These are phyloP conservation scores for Sesamia inferens DNA, from an alignment of 2,888 invertebrate genomes.

Conservation along the genomic window DNA sequence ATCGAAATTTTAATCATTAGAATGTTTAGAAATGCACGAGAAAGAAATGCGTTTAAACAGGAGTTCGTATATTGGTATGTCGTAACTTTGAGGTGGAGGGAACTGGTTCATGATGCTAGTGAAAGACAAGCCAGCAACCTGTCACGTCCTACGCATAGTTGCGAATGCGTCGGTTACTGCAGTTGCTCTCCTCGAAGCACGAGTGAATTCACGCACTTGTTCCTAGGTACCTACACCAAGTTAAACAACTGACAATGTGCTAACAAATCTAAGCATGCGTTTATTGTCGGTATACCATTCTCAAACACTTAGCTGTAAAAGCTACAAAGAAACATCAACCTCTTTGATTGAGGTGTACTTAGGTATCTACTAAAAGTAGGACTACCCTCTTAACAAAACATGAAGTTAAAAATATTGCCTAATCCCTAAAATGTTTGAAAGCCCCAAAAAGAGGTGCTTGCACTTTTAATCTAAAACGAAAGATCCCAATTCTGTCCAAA, in stretches of 20 bases:
- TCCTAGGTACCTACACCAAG: constrained; percentile 43
- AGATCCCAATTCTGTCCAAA: constrained; percentile 56
- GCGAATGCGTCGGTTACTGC: constrained; percentile 53
- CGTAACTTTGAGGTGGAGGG: constrained; percentile 36
- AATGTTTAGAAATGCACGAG: constrained; percentile 49
- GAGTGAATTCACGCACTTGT: constrained; percentile 38
- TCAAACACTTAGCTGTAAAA: constrained; percentile 9
- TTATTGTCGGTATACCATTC: constrained; percentile 5
- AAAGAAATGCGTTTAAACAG: constrained; percentile 54
- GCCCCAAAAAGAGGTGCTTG: constrained; percentile 35
- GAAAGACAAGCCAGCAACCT: constrained; percentile 60
- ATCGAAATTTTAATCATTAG: constrained; percentile 45
- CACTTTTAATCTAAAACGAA: constrained; percentile 52
- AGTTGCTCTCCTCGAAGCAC: constrained; percentile 26
- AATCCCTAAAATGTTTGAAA: constrained; percentile 22
- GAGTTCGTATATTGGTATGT: constrained; percentile 43
- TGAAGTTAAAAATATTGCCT: constrained; percentile 26
- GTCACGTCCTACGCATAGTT: constrained; percentile 61
- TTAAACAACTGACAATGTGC: constrained; percentile 41
- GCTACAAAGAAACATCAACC: constrained; percentile 10
- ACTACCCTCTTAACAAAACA: constrained; percentile 50
- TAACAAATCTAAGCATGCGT: constrained; percentile 38
- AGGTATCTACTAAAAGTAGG: neutral
- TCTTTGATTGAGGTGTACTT: constrained; percentile 7
- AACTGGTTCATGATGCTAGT: constrained; percentile 57